Evolutionary conservation across 1,140 invertebrate genomes (phyloP), one percentile per base, ranked within the genome.

Genomic region (Harpegnathos saltator): DNA sequence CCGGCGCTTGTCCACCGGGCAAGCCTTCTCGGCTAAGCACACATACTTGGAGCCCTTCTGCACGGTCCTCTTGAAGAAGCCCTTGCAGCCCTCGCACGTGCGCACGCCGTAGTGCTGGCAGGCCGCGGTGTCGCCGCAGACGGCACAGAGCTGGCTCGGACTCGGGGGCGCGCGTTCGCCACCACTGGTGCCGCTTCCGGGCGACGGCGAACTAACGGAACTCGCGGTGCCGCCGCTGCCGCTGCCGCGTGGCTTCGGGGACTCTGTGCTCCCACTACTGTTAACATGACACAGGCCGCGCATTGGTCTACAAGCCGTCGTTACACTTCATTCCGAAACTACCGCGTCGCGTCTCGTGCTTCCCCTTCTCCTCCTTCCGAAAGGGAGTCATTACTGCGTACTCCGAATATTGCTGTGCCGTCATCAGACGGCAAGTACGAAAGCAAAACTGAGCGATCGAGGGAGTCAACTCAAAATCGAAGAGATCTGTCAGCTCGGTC

Each of bases 41-140:
- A 99, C 98, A 93, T 99, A 99, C 94, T 99, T 99, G 9, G 99
- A 98, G 63, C 98, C 98, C 93, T 99, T 99, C 94, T 99, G 99
- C 1, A 99, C 99, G 38, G 99, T 99, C 87, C 99, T 95, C 93
- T 98, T 98, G 94, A 98, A 98, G 92, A 98, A 98, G 38, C 97
- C 97, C 95, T 99, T 99, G 95, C 99, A 99, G 1, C 99, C 99
- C 95, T 99, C 99, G 90, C 98, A 98, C 0, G 99, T 99, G 56
- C 99, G 95, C 0, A 99, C 99, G 0, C 99, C 99, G 92, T 99
- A 99, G 93, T 99, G 99, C 91, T 99, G 98, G 90, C 99, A 99
- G 22, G 99, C 98, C 0, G 99, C 99, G 9, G 98, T 99, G 93
- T 99, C 99, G 0, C 99, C 99, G 92, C 99, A 99, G 5, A 99